These are phyloP conservation scores for Hemicentrotus pulcherrimus DNA, from an alignment of 35 echinoderm and acorn worm species.

Conservation along the genomic window DNA sequence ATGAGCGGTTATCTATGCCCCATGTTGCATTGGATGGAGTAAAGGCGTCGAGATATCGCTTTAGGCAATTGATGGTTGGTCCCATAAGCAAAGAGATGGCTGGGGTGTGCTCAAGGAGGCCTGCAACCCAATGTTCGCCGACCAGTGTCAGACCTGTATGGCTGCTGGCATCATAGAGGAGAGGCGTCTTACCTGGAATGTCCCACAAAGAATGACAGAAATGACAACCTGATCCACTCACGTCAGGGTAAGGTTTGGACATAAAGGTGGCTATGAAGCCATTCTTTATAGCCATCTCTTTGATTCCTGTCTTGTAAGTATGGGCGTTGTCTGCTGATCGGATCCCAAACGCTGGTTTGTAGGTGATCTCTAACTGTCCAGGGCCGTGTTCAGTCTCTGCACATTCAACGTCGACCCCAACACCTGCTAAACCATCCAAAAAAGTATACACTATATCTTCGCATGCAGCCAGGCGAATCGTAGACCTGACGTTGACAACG, in stretches of 20 bases:
- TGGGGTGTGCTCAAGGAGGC: slow-evolving; percentile 57
- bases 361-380: slow-evolving; percentile 74
- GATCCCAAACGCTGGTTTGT: slow-evolving; percentile 74
- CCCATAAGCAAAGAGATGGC: slow-evolving; percentile 57
- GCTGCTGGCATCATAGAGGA: slow-evolving; percentile 63
- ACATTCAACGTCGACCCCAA: slow-evolving; percentile 72
- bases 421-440: slow-evolving; percentile 25
- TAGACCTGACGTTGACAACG: slow-evolving; percentile 38
- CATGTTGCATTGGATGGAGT: slow-evolving; percentile 57
- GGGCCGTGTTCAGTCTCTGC: slow-evolving; percentile 65
- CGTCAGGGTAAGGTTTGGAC: slow-evolving; percentile 62
- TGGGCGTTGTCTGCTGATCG: slow-evolving; percentile 73
- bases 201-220: slow-evolving; percentile 81
- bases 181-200: slow-evolving; percentile 56
- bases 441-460: slow-evolving; percentile 56
- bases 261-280: slow-evolving; percentile 70
- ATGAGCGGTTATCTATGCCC: slow-evolving; percentile 69
- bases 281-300: slow-evolving; percentile 75
- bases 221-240: slow-evolving; percentile 40
- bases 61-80: slow-evolving; percentile 70
- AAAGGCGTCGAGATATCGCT: slow-evolving; percentile 51
- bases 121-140: slow-evolving; percentile 71
- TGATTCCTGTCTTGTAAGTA: slow-evolving; percentile 70
- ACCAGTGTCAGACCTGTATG: slow-evolving; percentile 57
- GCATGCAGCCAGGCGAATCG: neutral